Evolutionary conservation across 64 coral and sea anemone species (phyloP).

Genomic region (Montipora sp.): DNA sequence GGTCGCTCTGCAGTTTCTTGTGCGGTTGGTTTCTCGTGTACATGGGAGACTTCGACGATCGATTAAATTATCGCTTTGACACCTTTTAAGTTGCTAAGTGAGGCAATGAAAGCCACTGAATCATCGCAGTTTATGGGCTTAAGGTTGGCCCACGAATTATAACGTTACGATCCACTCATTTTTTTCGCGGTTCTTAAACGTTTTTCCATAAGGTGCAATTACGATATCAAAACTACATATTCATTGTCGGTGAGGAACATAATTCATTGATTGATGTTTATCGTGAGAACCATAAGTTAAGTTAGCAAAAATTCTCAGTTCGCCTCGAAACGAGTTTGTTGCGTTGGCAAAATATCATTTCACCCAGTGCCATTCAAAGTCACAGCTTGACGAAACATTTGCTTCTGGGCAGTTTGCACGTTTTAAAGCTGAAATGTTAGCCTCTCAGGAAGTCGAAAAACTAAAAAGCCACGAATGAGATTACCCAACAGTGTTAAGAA

Average conservation of each 20-base stretch:
- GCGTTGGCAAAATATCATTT: too few species aligned
- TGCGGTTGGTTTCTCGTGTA: too few species aligned
- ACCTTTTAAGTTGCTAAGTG: slow-evolving; percentile 18
- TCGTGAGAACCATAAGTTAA: not conserved
- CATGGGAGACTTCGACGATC: not conserved
- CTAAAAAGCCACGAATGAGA: not conserved
- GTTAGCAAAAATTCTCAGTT: too few species aligned
- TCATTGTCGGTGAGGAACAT: too few species aligned
- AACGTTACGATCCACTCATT: too few species aligned
- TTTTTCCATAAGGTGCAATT: not conserved
- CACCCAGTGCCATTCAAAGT: too few species aligned
- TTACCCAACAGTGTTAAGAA: too few species aligned
- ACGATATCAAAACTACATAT: slow-evolving; percentile 36
- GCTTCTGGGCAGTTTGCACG: not conserved
- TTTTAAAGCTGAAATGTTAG: not conserved
- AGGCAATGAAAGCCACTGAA: slow-evolving; percentile 26
- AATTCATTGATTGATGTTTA: too few species aligned
- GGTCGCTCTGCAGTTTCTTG: too few species aligned
- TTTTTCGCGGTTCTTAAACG: not conserved
- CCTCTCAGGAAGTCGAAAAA: not conserved
- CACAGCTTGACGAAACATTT: not conserved
- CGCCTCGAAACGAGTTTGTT: too few species aligned
- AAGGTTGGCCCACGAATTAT: not conserved
- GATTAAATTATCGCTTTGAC: slow-evolving; percentile 40
- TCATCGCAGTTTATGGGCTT: not conserved